Base-by-base conservation (phyloP, 2,797 vertebrate species). In the Malacoctenus gilli region DNA sequence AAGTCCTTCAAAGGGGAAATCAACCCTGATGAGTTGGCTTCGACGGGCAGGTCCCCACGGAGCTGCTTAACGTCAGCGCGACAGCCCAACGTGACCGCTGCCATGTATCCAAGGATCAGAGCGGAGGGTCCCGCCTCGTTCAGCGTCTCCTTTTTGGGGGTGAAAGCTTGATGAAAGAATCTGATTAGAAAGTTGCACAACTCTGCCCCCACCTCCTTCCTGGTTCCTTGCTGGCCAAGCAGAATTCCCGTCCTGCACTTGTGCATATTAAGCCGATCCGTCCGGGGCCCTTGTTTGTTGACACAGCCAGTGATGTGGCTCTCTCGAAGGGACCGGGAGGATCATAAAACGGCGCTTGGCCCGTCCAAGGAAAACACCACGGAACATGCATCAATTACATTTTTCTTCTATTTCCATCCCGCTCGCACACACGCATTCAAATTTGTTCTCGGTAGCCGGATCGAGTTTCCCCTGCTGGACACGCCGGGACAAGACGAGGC, bases 341-440 rank as follows among this genome's bases (percentile, higher is more conserved):
- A 46, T 54, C 20, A 19, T 57, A 30, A 80, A 72, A 56, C 38
- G 47, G 4, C 3, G 1, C 47, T 8, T 68, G 51, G 55, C 18
- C 15, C 28, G 19, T 70, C 71, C 72, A 83, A 79, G 12, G 6
- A 64, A 76, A 80, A 79, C 59, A 83, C 8, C 12, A 32, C 14
- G 34, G 25, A 48, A 32, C 34, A 50, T 32, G 20, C 52, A 46
- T 63, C 11, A 42, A 40, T 43, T 8, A 16, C 28, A 59, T 59
- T 79, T 73, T 14, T 59, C 77, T 73, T 14, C 9, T 28, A 61
- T 80, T 49, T 36, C 31, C 11, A 21, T 38, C 46, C 38, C 38
- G 22, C 41, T 18, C 1, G 9, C 11, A 28, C 25, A 28, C 25
- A 28, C 25, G 9, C 5, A 48, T 48, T 60, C 11, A 50, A 13